Conservation (phyloP, 2,113 vertebrate genomes). For the Ameiurus melas region DNA sequence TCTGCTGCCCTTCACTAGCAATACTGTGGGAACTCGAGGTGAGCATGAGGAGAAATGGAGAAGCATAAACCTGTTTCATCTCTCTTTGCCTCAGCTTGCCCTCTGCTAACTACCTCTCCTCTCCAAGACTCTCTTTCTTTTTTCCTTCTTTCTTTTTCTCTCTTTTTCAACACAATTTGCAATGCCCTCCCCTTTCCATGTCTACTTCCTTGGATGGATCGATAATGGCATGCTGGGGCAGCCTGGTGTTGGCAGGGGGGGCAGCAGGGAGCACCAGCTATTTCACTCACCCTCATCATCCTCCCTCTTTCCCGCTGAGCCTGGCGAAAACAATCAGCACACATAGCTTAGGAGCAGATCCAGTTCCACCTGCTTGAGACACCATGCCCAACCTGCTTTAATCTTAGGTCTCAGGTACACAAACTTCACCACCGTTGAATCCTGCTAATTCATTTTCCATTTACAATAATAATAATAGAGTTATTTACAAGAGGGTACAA, state of each 20-base stretch:
- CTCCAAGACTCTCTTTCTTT: not conserved
- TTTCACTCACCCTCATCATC: conserved; percentile 77
- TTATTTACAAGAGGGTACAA: not conserved
- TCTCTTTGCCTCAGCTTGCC: conserved; percentile 52
- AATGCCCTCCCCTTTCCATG: conserved; percentile 71
- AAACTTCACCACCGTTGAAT: not conserved
- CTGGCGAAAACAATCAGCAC: conserved; percentile 85
- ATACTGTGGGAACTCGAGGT: conserved; percentile 69
- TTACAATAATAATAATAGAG: not conserved
- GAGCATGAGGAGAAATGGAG: conserved; percentile 72
- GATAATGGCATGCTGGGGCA: conserved; percentile 78
- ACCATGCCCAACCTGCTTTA: conserved; percentile 74
- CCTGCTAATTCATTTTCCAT: not conserved
- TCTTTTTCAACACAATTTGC: conserved; percentile 43
- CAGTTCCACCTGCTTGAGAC: conserved; percentile 82
- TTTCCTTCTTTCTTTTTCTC: conserved; percentile 17
- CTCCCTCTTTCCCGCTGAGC: conserved; percentile 63
- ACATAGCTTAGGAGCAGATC: conserved; percentile 86
- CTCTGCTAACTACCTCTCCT: conserved; percentile 34
- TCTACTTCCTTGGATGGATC: conserved; percentile 76
- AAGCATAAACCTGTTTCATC: conserved; percentile 46
- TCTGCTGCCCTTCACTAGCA: conserved; percentile 59
- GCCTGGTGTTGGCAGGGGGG: conserved; percentile 74
- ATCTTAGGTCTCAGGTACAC: not conserved
- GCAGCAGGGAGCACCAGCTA: conserved; percentile 67